Base-by-base conservation (phyloP, 2,888 invertebrate species). In the Oscheius onirici region DNA sequence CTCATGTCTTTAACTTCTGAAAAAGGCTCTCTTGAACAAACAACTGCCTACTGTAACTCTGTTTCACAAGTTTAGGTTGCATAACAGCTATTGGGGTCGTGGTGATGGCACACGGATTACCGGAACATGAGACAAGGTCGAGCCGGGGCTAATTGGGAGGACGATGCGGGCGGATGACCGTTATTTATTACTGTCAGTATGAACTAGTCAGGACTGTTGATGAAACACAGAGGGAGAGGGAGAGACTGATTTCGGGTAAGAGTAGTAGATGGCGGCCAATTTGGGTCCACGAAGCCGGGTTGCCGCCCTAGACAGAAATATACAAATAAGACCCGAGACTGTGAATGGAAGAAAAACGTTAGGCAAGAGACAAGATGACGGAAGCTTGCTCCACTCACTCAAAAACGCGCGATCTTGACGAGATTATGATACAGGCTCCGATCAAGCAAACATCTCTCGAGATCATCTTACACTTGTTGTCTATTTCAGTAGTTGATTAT, bases 391-490 rank as follows among this genome's bases (percentile, higher is more conserved):
- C 20, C 34, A 6, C n/a, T 6, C 55, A 26, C 55, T 55, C 40
- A 58, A 58, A 58, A 58, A 49, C 49, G 46, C 24, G 51, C 24
- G 63, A 63, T 63, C 63, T 49, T 63, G 63, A 28, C 63, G 63
- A 63, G 63, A 63, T 63, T 63, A 63, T 63, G 63, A 58, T 58
- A 63, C 24, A 6, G 6, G 24, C 26, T 24, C 55, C 26, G 34
- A 34, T 58, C 58, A 20, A 43, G n/a, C 58, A 58, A 58, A 58
- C 58, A 58, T 58, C 58, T 22, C 22, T 22, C 15, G 46, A 17
- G 46, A 20, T 17, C 43, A 11, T 43, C 5, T 20, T 3, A 17
- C 20, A 20, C 5, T 46, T 46, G 8, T 46, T 17, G 15, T 46
- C 13, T 13, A 43, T 43, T 13, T 43, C 43, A 8, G 8, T 43